Percentiles rank a stretch among this genome's conserved stretches.
phyloP scores from a whole-genome alignment of 2,888 invertebrate genomes.

The Cheilosia urbana region DNA sequence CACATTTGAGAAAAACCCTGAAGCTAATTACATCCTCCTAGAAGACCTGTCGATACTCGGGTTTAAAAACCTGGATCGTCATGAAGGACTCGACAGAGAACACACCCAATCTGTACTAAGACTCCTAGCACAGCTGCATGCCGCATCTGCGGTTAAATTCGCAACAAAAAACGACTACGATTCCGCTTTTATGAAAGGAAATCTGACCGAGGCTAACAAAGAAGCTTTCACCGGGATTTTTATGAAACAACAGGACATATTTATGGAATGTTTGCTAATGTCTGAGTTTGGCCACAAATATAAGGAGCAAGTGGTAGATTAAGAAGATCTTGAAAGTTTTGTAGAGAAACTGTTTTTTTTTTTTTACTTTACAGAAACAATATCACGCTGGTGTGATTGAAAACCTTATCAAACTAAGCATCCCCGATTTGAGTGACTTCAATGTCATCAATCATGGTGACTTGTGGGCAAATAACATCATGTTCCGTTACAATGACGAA shows the following conservation, averaged over 20 bases:
- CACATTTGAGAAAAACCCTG: slow-evolving; percentile 76
- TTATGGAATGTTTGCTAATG: slow-evolving; percentile 48
- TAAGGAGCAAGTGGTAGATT: no score
- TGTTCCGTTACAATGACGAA: slow-evolving; percentile 78
- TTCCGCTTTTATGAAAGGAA: slow-evolving; percentile 50
- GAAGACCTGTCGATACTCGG: slow-evolving; percentile 81
- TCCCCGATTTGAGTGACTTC: slow-evolving; percentile 77
- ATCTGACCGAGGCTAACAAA: slow-evolving; percentile 72
- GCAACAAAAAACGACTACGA: slow-evolving; percentile 76
- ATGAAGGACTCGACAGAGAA: slow-evolving; percentile 77
- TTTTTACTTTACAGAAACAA: slow-evolving; percentile 59
- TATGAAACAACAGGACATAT: slow-evolving; percentile 37
- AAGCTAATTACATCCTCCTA: slow-evolving; percentile 79
- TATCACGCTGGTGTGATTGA: slow-evolving; percentile 51
- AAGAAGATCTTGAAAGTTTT: no score
- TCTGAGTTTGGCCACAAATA: slow-evolving; percentile 60
- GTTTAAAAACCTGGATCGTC: slow-evolving; percentile 79
- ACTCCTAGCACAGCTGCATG: slow-evolving; percentile 81
- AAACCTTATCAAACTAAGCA: background rate
- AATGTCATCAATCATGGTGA: slow-evolving; percentile 80
- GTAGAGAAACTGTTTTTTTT: no score
- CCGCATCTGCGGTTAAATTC: slow-evolving; percentile 79
- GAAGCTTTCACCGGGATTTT: slow-evolving; percentile 54
- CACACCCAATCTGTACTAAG: slow-evolving; percentile 79
- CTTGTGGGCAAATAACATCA: slow-evolving; percentile 80